Conservation (phyloP, 2,888 invertebrate species). For the Chloromyia formosa region DNA sequence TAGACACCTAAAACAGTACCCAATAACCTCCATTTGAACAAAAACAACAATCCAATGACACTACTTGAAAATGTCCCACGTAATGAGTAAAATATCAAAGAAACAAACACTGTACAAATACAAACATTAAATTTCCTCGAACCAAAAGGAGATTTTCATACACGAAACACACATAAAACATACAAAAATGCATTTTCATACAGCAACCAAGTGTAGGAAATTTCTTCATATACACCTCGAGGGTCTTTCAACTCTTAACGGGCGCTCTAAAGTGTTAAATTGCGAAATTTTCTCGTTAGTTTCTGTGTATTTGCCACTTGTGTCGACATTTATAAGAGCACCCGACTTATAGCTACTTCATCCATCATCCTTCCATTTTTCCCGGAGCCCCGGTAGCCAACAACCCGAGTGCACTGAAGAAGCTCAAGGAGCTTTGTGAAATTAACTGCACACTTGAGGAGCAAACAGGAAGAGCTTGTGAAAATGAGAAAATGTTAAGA, state of each 20-base stretch:
- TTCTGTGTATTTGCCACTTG: constrained; percentile 50
- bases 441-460: constrained; percentile 49
- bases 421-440: constrained; percentile 46
- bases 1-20: no score
- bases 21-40: no score
- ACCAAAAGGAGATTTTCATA: neutral
- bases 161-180: neutral
- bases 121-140: constrained; percentile 26
- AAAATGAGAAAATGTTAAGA: constrained; percentile 20
- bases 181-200: constrained; percentile 14
- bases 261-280: constrained; percentile 49
- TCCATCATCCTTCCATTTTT: constrained; percentile 5
- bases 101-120: constrained; percentile 12
- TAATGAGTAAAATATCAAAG: neutral
- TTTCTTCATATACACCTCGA: constrained; percentile 42
- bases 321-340: constrained; percentile 40
- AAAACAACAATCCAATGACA: no score
- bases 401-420: constrained; percentile 15
- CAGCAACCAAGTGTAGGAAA: constrained; percentile 30
- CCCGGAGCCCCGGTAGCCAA: constrained; percentile 23
- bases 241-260: constrained; percentile 46
- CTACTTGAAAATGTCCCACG: neutral
- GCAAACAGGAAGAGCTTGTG: constrained; percentile 47
- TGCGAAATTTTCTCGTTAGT: constrained; percentile 50
- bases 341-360: constrained; percentile 37